A percentile compares a stretch with the other conserved stretches of the same genome.
phyloP scores from a whole-genome alignment of 2,888 invertebrate genomes.

The Agrochola lychnidis region DNA sequence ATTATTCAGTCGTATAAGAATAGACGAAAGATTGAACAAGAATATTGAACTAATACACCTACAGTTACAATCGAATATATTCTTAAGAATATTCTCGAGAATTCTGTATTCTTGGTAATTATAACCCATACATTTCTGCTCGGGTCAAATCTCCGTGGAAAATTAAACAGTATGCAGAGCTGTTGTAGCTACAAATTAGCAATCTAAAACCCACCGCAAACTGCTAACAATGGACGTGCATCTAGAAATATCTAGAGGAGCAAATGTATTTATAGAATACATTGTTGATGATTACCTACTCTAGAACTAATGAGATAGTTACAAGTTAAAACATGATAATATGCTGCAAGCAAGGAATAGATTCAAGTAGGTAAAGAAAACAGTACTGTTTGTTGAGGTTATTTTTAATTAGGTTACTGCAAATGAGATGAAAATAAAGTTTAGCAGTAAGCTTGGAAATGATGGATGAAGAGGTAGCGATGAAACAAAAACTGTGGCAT shows the following conservation, averaged over 20 bases:
- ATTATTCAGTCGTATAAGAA: not conserved
- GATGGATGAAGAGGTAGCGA: not conserved
- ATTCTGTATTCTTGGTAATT: not conserved
- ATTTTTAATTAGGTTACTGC: slow-evolving; percentile 4
- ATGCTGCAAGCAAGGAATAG: not conserved
- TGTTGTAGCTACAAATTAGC: slow-evolving; percentile 58
- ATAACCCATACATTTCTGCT: not conserved
- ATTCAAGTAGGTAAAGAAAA: slow-evolving; percentile 14
- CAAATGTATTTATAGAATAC: slow-evolving; percentile 35
- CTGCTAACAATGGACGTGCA: slow-evolving; percentile 51
- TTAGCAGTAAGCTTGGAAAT: not conserved
- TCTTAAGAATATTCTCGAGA: not conserved
- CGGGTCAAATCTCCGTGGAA: slow-evolving; percentile 34
- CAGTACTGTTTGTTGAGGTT: not conserved
- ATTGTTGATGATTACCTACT: slow-evolving; percentile 17
- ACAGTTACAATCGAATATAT: not conserved
- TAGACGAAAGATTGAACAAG: not conserved
- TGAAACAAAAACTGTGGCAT: not conserved
- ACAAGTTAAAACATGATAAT: slow-evolving; percentile 2
- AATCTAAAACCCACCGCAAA: slow-evolving; percentile 54
- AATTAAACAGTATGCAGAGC: slow-evolving; percentile 51
- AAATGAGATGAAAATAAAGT: not conserved
- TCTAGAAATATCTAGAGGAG: slow-evolving; percentile 29
- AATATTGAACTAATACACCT: not conserved
- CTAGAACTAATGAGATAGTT: slow-evolving; percentile 12